phyloP scores from a whole-genome alignment of 64 coral and sea anemone species.

The Montipora foliosa region DNA sequence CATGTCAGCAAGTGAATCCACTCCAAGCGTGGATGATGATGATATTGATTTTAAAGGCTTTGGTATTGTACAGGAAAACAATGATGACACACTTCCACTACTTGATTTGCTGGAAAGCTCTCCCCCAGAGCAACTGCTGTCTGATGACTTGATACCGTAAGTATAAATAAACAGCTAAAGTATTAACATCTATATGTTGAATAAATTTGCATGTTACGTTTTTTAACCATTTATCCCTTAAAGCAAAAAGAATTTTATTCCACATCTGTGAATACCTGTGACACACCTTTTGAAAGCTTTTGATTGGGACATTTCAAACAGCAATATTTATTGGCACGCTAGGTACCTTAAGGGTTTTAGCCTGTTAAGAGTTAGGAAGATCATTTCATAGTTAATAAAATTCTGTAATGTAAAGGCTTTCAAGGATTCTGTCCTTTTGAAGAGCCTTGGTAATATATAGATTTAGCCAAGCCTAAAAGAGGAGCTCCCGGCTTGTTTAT shows the following conservation, averaged over 20 bases:
- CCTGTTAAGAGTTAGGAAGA: constrained; percentile 12
- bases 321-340: background rate
- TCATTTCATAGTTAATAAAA: constrained; percentile 14
- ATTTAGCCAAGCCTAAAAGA: no score
- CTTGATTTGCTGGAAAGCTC: constrained; percentile 41
- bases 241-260: background rate
- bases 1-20: constrained; percentile 64
- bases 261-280: background rate
- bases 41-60: constrained; percentile 78
- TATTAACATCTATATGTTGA: background rate
- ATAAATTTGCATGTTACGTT: constrained; percentile 23
- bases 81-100: constrained; percentile 56
- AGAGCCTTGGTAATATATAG: background rate
- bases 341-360: background rate
- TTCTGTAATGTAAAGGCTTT: background rate
- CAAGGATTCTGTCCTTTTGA: background rate
- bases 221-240: no score
- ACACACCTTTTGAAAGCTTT: constrained; percentile 11
- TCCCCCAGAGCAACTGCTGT: background rate
- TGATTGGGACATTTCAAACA: background rate
- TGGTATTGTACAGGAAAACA: constrained; percentile 61
- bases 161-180: constrained; percentile 2
- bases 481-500: no score
- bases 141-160: constrained; percentile 20
- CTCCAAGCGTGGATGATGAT: constrained; percentile 75